Evolutionary conservation across 2,888 invertebrate genomes (phyloP).

Genomic region (Dermolepida albohirtum): DNA sequence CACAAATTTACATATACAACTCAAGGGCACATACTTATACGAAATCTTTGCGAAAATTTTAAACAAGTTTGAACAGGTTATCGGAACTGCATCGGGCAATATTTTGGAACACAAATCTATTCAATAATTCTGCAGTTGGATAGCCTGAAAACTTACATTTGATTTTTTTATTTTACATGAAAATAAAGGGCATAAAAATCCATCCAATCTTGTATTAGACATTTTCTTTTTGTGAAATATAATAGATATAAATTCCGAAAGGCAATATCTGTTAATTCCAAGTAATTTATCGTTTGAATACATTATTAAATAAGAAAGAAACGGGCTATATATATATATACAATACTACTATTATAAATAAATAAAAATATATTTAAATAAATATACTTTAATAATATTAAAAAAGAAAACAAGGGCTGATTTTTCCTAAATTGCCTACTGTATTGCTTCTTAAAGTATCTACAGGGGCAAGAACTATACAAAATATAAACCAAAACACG

Average conservation of each 20-base stretch:
- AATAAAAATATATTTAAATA: slow-evolving; percentile 10
- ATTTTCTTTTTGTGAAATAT: no score
- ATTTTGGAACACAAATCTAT: slow-evolving; percentile 4
- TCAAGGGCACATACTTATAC: slow-evolving; percentile 28
- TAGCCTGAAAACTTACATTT: slow-evolving; percentile 25
- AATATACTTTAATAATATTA: neutral
- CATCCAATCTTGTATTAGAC: neutral
- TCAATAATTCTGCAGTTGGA: slow-evolving; percentile 18
- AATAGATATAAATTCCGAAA: no score
- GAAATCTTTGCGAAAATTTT: neutral
- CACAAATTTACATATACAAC: neutral
- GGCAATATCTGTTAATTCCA: no score
- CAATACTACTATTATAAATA: slow-evolving; percentile 16
- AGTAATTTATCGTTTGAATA: no score
- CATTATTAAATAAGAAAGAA: neutral
- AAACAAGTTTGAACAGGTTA: slow-evolving; percentile 20
- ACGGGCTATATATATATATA: slow-evolving; percentile 28
- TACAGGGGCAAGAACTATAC: neutral
- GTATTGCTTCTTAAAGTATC: neutral
- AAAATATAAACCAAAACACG: slow-evolving; percentile 15
- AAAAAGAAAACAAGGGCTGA: slow-evolving; percentile 3
- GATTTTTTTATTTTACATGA: slow-evolving; percentile 7
- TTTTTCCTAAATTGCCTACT: slow-evolving; percentile 23
- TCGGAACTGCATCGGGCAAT: slow-evolving; percentile 40
- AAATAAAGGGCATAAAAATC: slow-evolving; percentile 5